Base-by-base conservation (phyloP, 2,113 vertebrate species). In the Cyprinus carpio region DNA sequence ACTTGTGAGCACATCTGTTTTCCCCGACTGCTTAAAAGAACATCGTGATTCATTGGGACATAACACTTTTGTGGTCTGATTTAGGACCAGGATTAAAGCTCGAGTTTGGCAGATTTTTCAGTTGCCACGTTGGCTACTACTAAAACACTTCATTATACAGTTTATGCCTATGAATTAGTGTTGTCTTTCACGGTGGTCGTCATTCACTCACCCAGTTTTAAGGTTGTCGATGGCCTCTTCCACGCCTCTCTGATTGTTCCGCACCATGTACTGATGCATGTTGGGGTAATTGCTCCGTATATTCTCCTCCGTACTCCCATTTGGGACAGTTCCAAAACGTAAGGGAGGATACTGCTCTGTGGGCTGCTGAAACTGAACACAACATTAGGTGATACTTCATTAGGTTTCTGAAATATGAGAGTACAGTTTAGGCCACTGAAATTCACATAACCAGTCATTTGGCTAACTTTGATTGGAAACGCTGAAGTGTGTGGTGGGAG, bases 201-300 rank as follows among this genome's bases (percentile, higher is more conserved):
- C 10, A n/a, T 25, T 6, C 4, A 51, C 93, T 91, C 90, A 95
- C 96, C 96, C 96, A 0, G 96, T 94, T 92, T 98, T 97, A 25
- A 98, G 96, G 91, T 98, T 97, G 0, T 95, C 95, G 25, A 98
- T 96, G 31, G 97, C 97, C 75, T 97, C 97, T 90, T 98, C 97
- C 75, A 98, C 97, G 0, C 96, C 95, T 51, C 96, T 96, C 93
- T 98, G 97, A 92, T 98, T 97, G 94, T 97, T 96, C 56, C 96
- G 95, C 87, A 96, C 95, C 97, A 98, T 98, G 90, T 96, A 97
- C 90, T 95, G 95, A 88, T 98, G 96, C 97, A 98, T 98, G 91
- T 95, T 96, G 56, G 96, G 96, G 76, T 98, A 98, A 93, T 98
- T 98, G 92, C 96, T 96, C 87, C 96, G 96, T 79, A 98, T 98